Evolutionary conservation across 1,140 invertebrate genomes (phyloP).

Genomic region (Elysia chlorotica): DNA sequence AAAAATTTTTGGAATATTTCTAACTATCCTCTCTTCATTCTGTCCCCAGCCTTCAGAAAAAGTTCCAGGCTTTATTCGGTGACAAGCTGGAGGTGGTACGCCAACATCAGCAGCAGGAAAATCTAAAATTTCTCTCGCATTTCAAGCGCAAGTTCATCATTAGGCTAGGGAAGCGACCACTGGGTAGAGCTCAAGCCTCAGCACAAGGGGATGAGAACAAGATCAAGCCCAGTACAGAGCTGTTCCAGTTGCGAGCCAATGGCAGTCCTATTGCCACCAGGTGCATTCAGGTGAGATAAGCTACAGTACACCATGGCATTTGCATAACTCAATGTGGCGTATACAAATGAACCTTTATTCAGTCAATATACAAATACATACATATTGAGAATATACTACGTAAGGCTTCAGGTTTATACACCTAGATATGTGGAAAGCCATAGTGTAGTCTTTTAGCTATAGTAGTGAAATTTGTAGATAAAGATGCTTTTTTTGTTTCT

Average conservation of each 20-base stretch:
- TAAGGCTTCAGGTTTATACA: too few species aligned
- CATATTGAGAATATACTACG: too few species aligned
- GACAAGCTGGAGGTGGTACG: constrained; percentile 95
- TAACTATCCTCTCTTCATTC: too few species aligned
- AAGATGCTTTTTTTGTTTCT: too few species aligned
- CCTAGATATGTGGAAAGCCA: too few species aligned
- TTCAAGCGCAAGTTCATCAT: constrained; percentile 97
- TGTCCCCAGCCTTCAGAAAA: constrained; percentile 85
- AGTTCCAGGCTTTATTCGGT: constrained; percentile 94
- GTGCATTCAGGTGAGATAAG: constrained; percentile 88
- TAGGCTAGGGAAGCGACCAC: constrained; percentile 79
- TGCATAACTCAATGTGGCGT: too few species aligned
- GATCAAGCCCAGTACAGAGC: constrained; percentile 76
- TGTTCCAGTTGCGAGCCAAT: constrained; percentile 92
- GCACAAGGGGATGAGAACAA: constrained; percentile 61
- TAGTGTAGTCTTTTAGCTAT: too few species aligned
- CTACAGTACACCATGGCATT: too few species aligned
- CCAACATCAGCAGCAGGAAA: constrained; percentile 98
- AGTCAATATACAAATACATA: too few species aligned
- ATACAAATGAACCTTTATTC: too few species aligned
- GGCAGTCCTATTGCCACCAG: constrained; percentile 92
- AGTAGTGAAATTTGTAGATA: too few species aligned
- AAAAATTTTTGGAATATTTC: too few species aligned
- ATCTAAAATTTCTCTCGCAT: constrained; percentile 97
- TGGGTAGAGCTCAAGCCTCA: constrained; percentile 30